These are phyloP conservation scores for Thamnophis sirtalis DNA, from an alignment of 2,113 vertebrate species.

Conservation along the genomic window DNA sequence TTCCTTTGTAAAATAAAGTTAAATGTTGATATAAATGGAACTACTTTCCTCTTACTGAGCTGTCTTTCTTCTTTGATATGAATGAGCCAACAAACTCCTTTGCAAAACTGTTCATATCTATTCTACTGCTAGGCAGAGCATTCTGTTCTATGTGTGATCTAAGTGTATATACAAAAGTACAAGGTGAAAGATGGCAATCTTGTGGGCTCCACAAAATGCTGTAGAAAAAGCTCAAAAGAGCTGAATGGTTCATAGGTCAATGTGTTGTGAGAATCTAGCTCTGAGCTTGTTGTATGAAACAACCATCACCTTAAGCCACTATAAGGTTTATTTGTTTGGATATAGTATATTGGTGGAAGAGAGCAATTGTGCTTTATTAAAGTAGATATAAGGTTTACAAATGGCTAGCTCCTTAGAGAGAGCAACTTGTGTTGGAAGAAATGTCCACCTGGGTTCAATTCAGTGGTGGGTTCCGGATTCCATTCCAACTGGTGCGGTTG, in stretches of 20 bases:
- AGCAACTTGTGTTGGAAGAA: neutral
- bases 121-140: neutral
- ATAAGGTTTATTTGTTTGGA: neutral
- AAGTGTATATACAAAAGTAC: neutral
- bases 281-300: neutral
- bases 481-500: too few species aligned
- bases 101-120: neutral
- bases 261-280: neutral
- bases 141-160: neutral
- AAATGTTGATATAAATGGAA: conserved; percentile 8
- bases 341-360: neutral
- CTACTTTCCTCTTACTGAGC: conserved; percentile 31
- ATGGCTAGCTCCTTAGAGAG: neutral
- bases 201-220: neutral
- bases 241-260: neutral
- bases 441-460: too few species aligned
- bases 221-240: neutral
- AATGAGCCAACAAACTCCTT: neutral
- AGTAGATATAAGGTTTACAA: neutral
- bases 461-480: too few species aligned
- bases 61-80: neutral
- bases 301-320: neutral
- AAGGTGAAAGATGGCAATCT: neutral
- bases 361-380: neutral
- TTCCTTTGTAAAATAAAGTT: conserved; percentile 41